Evolutionary conservation across 2,888 invertebrate species (phyloP).

Genomic region (Lasiommata megera): DNA sequence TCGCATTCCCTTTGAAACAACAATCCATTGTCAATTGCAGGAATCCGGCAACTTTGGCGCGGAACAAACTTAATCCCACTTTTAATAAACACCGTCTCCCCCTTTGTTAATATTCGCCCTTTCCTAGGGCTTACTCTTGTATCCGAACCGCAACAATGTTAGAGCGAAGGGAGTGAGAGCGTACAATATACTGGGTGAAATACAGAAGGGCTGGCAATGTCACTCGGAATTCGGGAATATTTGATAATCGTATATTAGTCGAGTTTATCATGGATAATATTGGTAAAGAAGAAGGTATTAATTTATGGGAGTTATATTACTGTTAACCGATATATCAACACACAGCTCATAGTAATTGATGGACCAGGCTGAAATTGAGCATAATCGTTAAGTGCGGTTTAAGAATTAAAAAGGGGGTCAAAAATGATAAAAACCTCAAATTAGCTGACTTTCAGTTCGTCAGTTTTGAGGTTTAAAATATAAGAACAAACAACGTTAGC

Average conservation of each 20-base stretch:
- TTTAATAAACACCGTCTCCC: constrained; percentile 48
- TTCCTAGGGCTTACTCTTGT: constrained; percentile 23
- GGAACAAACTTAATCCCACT: constrained; percentile 45
- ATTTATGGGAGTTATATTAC: too few species aligned
- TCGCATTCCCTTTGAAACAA: constrained; percentile 13
- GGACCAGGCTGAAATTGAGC: too few species aligned
- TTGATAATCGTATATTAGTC: background rate
- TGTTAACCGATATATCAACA: too few species aligned
- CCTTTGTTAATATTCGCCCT: constrained; percentile 33
- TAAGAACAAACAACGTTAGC: too few species aligned
- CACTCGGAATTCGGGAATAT: background rate
- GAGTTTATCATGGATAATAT: too few species aligned
- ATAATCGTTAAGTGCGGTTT: too few species aligned
- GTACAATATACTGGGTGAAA: background rate
- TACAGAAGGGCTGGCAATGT: constrained; percentile 2
- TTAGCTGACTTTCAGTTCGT: too few species aligned
- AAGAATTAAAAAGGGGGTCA: too few species aligned
- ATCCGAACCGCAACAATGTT: constrained; percentile 38
- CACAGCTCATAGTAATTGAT: too few species aligned
- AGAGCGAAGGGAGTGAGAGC: constrained; percentile 31
- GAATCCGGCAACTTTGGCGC: constrained; percentile 22
- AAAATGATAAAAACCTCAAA: too few species aligned
- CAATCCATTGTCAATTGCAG: constrained; percentile 27
- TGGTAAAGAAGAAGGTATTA: too few species aligned
- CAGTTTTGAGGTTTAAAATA: too few species aligned